A percentile compares a stretch with the other conserved stretches of the same genome.
phyloP scores from a whole-genome alignment of 2,888 invertebrate species.

The Leptinotarsa juncta region DNA sequence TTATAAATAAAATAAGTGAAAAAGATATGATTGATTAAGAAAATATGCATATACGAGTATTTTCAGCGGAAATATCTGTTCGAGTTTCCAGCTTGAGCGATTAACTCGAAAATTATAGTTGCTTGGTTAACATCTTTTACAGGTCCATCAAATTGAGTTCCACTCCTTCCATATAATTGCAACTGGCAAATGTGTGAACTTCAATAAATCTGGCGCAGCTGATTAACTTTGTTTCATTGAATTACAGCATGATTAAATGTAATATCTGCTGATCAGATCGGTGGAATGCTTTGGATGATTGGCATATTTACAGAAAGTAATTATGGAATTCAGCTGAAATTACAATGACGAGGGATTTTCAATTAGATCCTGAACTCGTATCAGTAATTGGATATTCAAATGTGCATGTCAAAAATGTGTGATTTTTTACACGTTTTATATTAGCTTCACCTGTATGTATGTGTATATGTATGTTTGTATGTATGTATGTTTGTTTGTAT shows the following conservation, averaged over 20 bases:
- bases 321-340: constrained; percentile 6
- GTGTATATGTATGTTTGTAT: no score
- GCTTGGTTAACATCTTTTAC: constrained; percentile 1
- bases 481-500: no score
- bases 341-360: neutral
- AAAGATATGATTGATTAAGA: neutral
- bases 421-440: no score
- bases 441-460: no score
- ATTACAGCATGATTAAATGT: constrained; percentile 11
- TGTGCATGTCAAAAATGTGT: neutral
- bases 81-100: neutral
- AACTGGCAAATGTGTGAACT: constrained; percentile 9
- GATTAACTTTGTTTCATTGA: constrained; percentile 19
- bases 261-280: neutral
- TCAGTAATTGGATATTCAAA: neutral
- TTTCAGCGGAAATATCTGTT: neutral
- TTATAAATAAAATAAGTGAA: neutral
- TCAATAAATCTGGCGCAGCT: constrained; percentile 13
- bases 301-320: constrained; percentile 12
- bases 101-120: neutral
- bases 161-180: neutral
- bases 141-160: neutral
- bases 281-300: constrained; percentile 10
- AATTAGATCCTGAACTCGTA: neutral
- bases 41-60: neutral